These are phyloP conservation scores for Paguma larvata DNA, from an alignment of 2,797 vertebrate genomes.

Conservation along the genomic window DNA sequence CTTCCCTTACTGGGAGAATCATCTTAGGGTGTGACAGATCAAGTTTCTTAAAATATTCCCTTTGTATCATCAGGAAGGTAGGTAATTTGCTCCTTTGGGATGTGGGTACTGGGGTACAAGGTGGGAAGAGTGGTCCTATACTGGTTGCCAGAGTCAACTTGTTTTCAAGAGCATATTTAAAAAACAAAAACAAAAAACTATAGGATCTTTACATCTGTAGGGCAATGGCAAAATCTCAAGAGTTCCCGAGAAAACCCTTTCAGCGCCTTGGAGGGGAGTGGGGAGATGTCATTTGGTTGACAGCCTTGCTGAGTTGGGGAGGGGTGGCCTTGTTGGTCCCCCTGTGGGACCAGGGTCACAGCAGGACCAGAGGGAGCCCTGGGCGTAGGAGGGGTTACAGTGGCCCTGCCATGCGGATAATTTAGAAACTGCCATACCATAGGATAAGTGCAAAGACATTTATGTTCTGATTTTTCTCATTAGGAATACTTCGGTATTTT, in stretches of 20 bases:
- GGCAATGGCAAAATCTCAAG: background rate
- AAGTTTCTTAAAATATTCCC: background rate
- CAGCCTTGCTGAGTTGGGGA: background rate
- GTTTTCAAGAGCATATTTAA: background rate
- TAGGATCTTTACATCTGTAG: background rate
- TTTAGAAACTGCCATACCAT: background rate
- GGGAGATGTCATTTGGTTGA: background rate
- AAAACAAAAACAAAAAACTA: background rate
- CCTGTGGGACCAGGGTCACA: background rate
- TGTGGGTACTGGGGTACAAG: background rate
- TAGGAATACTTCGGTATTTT: background rate
- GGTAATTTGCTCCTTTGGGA: background rate
- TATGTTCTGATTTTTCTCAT: background rate
- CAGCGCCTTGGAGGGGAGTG: background rate
- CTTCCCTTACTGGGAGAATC: background rate
- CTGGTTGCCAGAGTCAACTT: background rate
- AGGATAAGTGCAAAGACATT: background rate
- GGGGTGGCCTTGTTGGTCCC: background rate
- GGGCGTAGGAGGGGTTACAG: background rate
- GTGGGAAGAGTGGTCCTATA: background rate
- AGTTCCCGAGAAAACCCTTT: background rate
- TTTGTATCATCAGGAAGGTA: background rate
- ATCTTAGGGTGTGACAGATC: background rate
- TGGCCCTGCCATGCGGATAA: background rate
- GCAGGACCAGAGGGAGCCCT: background rate